phyloP scores from a whole-genome alignment of 2,888 invertebrate species.

The Pterostichus niger region DNA sequence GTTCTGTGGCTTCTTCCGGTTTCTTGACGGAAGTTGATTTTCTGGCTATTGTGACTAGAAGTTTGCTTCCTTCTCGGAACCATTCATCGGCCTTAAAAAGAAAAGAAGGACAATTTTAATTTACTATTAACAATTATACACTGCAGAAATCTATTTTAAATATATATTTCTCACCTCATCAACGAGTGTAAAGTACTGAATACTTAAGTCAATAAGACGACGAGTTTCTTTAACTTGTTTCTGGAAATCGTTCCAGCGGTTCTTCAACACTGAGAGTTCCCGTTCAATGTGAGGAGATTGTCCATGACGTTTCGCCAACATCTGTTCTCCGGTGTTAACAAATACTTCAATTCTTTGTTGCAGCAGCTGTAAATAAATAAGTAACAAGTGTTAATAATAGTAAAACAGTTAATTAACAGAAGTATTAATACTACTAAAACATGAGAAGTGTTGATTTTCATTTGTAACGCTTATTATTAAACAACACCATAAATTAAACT shows the following conservation, averaged over 20 bases:
- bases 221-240: constrained; percentile 83
- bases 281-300: constrained; percentile 81
- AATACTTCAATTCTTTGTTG: constrained; percentile 86
- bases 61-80: constrained; percentile 84
- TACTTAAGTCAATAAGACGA: constrained; percentile 83
- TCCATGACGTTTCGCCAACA: constrained; percentile 77
- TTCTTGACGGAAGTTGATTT: constrained; percentile 82
- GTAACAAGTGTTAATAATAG: constrained; percentile 18
- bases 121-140: too few relatives aligned
- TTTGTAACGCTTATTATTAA: too few relatives aligned
- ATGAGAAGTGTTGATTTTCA: constrained; percentile 20
- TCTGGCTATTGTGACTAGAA: constrained; percentile 83
- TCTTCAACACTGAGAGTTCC: constrained; percentile 82
- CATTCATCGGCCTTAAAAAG: constrained; percentile 82
- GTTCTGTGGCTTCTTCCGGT: constrained; percentile 81
- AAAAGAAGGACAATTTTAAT: not conserved
- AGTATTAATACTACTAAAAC: not conserved
- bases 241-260: constrained; percentile 85
- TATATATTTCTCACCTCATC: constrained; percentile 81
- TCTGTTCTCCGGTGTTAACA: constrained; percentile 82
- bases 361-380: constrained; percentile 79
- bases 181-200: constrained; percentile 85
- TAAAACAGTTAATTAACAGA: constrained; percentile 17
- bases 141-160: not conserved
- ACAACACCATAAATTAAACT: not conserved